Evolutionary conservation across 2,888 invertebrate species (phyloP).

Genomic region (Bembecia ichneumoniformis): DNA sequence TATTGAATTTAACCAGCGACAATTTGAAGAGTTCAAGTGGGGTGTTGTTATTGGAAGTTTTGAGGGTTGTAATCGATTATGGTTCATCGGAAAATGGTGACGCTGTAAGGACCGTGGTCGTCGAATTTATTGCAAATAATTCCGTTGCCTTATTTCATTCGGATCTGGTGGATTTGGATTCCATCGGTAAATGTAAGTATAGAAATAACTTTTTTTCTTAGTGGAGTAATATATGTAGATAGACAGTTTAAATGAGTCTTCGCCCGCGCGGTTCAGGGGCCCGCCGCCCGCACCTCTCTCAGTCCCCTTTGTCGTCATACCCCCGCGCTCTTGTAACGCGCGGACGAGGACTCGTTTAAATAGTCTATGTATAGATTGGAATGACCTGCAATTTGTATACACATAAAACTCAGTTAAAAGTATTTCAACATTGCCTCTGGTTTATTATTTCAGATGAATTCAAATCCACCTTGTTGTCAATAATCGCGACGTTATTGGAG

Average conservation of each 20-base stretch:
- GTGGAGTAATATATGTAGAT: no score
- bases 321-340: no score
- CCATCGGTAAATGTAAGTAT: slow-evolving; percentile 35
- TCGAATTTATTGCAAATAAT: slow-evolving; percentile 33
- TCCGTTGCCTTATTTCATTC: slow-evolving; percentile 17
- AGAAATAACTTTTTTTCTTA: not conserved
- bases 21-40: slow-evolving; percentile 14
- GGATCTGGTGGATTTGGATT: slow-evolving; percentile 13
- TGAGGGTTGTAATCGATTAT: slow-evolving; percentile 31
- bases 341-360: no score
- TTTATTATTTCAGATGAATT: slow-evolving; percentile 32
- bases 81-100: slow-evolving; percentile 39
- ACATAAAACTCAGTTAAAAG: no score
- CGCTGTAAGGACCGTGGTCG: slow-evolving; percentile 27
- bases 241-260: no score
- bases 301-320: no score
- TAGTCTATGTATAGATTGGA: no score
- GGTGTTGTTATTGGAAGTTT: slow-evolving; percentile 21
- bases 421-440: not conserved
- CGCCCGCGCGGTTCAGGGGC: no score
- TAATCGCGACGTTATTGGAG: slow-evolving; percentile 60
- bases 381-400: no score
- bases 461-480: slow-evolving; percentile 40
- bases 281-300: no score
- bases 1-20: slow-evolving; percentile 27